Base-by-base conservation (phyloP, 1,140 invertebrate species). In the Babylonia areolata region DNA sequence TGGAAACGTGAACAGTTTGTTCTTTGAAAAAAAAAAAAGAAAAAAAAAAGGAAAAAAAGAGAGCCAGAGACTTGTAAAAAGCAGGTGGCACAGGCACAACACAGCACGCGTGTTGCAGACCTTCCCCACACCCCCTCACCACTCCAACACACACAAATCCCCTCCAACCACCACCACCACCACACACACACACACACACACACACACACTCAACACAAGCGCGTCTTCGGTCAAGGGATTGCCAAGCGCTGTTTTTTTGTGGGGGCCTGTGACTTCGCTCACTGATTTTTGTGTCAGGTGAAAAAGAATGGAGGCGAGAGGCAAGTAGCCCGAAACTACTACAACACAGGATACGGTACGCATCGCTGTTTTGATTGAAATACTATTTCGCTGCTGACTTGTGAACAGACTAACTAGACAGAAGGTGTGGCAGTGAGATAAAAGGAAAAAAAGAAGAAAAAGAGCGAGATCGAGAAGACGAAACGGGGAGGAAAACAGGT, bases 231-330 rank as follows among this genome's bases (percentile, higher is more conserved):
- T 35, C 37, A 9, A 35, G 23, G 15, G 15, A 35, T 6, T n/a
- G 33, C 33, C 9, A 33, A 11, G 33, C 9, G 33, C 17, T 37
- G 73, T 75, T 33, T 35, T 35, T 75, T 33, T 6, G 3, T 39
- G 73, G 9, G 33, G 31, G 73, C 37, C 6, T 39, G 73, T 12
- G 58, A 64, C 58, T n/a, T 23, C 17, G 58, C 28, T 5, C 58
- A 3, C 39, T 15, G 12, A 28, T 54, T 11, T 35, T 40, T 39
- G 20, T 84, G 64, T 84, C 64, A 84, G 69, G 82, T 75, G 69
- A 37, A 64, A 84, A 84, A 39, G 40, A 84, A 39, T 40, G 40
- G 40, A 40, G 81, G 69, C 82, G 42, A 35, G 82, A 69, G 64
- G 15, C 82, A 84, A 69, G 82, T 73, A 75, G 69, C 58, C 39